Evolutionary conservation across 2,113 vertebrate species (phyloP).

Genomic region (Bubo blakistoni): DNA sequence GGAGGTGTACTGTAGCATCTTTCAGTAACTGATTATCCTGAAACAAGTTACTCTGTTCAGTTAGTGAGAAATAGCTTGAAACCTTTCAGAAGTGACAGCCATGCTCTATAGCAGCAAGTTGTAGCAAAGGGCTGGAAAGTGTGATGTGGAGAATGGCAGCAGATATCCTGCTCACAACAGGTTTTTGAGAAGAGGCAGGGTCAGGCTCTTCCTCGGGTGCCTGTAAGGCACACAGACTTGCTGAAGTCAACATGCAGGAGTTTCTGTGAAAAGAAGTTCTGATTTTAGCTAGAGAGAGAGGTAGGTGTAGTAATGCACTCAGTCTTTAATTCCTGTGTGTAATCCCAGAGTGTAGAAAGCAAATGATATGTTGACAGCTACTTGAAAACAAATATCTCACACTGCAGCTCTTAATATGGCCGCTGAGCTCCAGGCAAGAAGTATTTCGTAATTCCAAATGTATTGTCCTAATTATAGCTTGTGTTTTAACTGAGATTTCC

Average conservation of each 20-base stretch:
- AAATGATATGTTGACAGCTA: not conserved
- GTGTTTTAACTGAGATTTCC: not conserved
- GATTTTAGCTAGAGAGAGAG: not conserved
- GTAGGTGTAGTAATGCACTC: not conserved
- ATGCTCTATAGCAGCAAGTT: not conserved
- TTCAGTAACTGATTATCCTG: not conserved
- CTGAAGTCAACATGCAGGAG: not conserved
- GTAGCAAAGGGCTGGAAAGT: not conserved
- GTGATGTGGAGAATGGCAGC: not conserved
- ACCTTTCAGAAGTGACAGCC: not conserved
- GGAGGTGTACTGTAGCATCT: not conserved
- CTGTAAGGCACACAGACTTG: not conserved
- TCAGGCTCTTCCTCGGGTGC: not conserved
- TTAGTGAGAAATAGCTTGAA: not conserved
- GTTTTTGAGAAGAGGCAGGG: not conserved
- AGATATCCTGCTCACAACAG: not conserved
- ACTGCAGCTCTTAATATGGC: not conserved
- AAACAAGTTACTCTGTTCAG: not conserved
- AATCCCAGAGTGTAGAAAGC: not conserved
- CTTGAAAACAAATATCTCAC: slow-evolving; percentile 2
- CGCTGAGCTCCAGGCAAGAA: not conserved
- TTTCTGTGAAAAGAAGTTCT: not conserved
- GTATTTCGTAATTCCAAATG: not conserved
- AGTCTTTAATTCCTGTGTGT: not conserved
- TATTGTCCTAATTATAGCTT: not conserved